phyloP scores from a whole-genome alignment of 2,113 vertebrate genomes.

The Megalops atlanticus region DNA sequence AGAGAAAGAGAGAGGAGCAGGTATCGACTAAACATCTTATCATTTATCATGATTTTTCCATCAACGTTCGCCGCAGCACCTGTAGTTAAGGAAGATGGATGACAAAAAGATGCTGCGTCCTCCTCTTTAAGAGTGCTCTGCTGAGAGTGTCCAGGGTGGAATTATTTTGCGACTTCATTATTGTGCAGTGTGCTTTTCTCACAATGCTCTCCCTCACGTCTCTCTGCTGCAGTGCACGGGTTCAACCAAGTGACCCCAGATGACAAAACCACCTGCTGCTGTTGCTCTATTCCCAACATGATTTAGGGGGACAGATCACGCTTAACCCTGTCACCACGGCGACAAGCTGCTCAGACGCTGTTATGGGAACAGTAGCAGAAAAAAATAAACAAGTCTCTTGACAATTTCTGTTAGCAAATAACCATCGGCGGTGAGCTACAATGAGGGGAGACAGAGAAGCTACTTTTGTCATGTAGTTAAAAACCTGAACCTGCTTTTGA shows the following conservation, averaged over 20 bases:
- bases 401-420: neutral
- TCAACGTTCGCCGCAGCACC: constrained; percentile 83
- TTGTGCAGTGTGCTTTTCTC: constrained; percentile 74
- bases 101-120: constrained; percentile 81
- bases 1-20: constrained; percentile 49
- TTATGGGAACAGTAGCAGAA: neutral
- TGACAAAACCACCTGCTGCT: neutral
- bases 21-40: constrained; percentile 80
- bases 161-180: constrained; percentile 89
- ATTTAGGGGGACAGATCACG: neutral
- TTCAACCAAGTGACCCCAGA: constrained; percentile 11
- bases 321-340: neutral
- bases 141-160: constrained; percentile 84
- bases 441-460: too few species aligned
- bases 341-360: too few species aligned
- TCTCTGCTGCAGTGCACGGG: constrained; percentile 69
- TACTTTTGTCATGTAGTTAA: too few species aligned
- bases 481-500: too few species aligned
- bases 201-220: neutral
- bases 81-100: constrained; percentile 89
- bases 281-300: neutral
- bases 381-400: neutral
- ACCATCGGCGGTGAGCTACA: too few species aligned
- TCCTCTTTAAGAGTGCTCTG: constrained; percentile 79
- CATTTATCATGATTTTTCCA: constrained; percentile 86